Evolutionary conservation across 2,797 vertebrate species (phyloP).

Genomic region (Anguilla megastoma): DNA sequence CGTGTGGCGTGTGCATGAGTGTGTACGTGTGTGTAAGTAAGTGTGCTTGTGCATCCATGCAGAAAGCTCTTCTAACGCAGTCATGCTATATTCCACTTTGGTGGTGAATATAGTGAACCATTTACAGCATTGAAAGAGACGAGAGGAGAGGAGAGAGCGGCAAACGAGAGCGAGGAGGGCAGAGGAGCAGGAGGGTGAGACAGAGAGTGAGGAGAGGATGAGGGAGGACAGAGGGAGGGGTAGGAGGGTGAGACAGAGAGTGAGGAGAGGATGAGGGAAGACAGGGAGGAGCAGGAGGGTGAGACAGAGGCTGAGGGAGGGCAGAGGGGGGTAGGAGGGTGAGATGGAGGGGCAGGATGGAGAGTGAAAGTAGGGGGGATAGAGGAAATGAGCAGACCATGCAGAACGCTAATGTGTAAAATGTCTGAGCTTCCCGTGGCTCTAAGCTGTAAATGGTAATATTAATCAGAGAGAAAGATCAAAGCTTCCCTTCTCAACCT

Average conservation of each 20-base stretch:
- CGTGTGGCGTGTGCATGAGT: too few relatives aligned
- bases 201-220: not conserved
- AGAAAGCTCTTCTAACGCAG: not conserved
- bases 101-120: not conserved
- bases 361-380: too few relatives aligned
- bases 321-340: not conserved
- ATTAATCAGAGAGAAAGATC: slow-evolving; percentile 16
- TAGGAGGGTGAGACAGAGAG: not conserved
- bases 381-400: not conserved
- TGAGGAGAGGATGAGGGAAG: not conserved
- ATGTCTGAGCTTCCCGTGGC: not conserved
- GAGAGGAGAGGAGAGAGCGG: not conserved
- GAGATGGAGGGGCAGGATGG: not conserved
- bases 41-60: not conserved
- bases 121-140: not conserved
- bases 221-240: not conserved
- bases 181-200: not conserved
- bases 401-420: not conserved
- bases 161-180: too few relatives aligned
- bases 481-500: not conserved
- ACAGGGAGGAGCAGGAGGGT: not conserved
- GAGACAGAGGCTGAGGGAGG: not conserved
- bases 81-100: not conserved
- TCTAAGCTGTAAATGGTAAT: not conserved
- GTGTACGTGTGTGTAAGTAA: too few relatives aligned